Evolutionary conservation across 2,888 invertebrate genomes (phyloP), one percentile per base, ranked within the genome.

Genomic region (Osedax frankpressi): DNA sequence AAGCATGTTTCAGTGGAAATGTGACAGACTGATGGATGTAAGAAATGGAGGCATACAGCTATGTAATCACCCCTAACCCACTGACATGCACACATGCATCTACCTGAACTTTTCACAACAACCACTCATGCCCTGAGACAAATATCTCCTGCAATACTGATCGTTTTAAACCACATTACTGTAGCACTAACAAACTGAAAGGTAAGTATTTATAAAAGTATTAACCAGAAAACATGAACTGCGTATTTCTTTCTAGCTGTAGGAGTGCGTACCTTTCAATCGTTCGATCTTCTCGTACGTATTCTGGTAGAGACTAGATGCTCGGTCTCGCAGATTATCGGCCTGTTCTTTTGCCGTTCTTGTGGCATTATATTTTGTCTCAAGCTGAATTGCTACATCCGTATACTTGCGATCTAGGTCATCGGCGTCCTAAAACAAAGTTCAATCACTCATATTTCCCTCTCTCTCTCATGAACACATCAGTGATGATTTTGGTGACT

Each of bases 251-350:
- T 65, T n/a, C 25, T 65, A n/a, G n/a, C 19, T 63, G 63, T 19
- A 65, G n/a, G 65, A 65, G 19, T 65, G 19, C 1, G 19, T 88
- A 82, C 89, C 87, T 80, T 88, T 87, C 71, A 93, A 86, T 79
- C 90, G 89, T 78, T 76, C 73, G 14, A 79, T 74, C 76, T 82
- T 81, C 14, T 78, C 75, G 25, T 80, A 78, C 3, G 92, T 92
- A 77, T 89, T 90, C 75, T 90, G 90, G 1, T 92, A 92, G 27
- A 96, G 87, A 80, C 90, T 89, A 60, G 91, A 90, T 0, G 95
- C 94, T 76, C 90, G 88, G 78, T 90, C 89, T 73, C 92, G 86
- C 73, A 96, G 85, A 63, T 88, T 86, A 81, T 91, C 90, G 2
- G 94, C 93, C 75, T 90, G 87, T 76, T 89, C 89, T 79, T 92